Evolutionary conservation across 2,113 vertebrate genomes (phyloP), one percentile per base, ranked within the genome.

Genomic region (Delphinus delphis): DNA sequence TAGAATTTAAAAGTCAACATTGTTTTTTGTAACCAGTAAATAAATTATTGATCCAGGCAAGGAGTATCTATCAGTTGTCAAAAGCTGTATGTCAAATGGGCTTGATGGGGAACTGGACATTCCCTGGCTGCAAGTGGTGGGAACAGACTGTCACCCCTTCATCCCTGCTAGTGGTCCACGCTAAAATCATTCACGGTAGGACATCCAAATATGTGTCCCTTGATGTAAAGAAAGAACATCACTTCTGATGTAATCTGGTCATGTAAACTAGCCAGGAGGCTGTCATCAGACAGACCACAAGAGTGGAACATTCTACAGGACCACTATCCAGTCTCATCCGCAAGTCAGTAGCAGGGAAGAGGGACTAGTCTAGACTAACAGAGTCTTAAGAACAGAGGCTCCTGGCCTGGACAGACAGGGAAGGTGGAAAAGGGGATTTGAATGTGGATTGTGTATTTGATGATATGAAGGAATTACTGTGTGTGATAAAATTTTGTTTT

Each of bases 21-120:
- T 92, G 95, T 73, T 93, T 87, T 96, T 73, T 93, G 36, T 13
- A 92, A 55, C 58, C 41, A 93, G 36, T 88, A 88, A 92, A 55
- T 80, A 91, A 96, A 96, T 95, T 38, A 87, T 47, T 74, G 44
- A 91, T 53, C 70, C 50, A 95, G 65, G 20, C 76, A 83, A 77
- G 53, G 17, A 53, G 55, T 41, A 77, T 62, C 71, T 53, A 38
- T 68, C 62, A 55, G 6, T 3, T 88, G 31, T 88, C 36, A 87
- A 96, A 95, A 71, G 80, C 74, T 31, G 1, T 53, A 4, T 71
- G 47, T 50, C 73, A 82, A 50, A 62, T 50, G 41, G 62, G 25
- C 12, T 31, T 63, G 67, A 63, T 10, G 20, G 73, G 73, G 79
- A 84, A 63, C 74, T 28, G 20, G 83, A 36, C 38, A 50, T 17